A percentile compares a stretch with the other conserved stretches of the same genome.
These are phyloP conservation scores for Euplagia quadripunctaria DNA, from an alignment of 2,888 invertebrate genomes.

Conservation along the genomic window DNA sequence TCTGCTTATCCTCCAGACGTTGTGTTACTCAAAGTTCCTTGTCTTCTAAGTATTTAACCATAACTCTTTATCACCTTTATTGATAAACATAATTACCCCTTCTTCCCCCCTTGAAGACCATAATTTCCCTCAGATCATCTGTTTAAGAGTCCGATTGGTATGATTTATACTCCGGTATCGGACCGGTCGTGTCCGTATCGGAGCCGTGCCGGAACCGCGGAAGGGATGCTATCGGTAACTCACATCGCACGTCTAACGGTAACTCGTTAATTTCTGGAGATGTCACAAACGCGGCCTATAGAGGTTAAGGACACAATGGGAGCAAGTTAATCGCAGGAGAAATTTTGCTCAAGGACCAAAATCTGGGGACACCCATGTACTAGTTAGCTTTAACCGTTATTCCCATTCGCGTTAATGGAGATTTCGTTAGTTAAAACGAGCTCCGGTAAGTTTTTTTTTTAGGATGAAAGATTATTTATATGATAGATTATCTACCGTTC, in stretches of 20 bases:
- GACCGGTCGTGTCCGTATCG: constrained; percentile 57
- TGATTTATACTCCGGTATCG: constrained; percentile 63
- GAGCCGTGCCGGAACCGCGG: constrained; percentile 63
- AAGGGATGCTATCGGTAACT: constrained; percentile 71
- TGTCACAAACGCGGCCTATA: constrained; percentile 68
- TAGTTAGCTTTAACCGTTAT: no score
- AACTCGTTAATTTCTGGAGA: constrained; percentile 79
- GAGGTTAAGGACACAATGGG: constrained; percentile 49
- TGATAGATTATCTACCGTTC: no score
- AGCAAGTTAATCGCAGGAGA: constrained; percentile 1
- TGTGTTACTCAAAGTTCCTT: background rate
- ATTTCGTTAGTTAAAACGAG: no score
- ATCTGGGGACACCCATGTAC: no score
- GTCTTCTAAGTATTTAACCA: background rate
- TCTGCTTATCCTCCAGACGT: no score
- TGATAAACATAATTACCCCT: constrained; percentile 19
- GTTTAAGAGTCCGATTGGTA: constrained; percentile 47
- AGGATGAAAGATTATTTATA: no score
- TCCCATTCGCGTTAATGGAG: no score
- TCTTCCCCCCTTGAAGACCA: constrained; percentile 34
- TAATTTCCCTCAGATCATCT: constrained; percentile 42
- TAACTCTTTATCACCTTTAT: background rate
- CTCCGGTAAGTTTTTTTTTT: no score
- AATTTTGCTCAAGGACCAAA: background rate
- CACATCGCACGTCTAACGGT: constrained; percentile 75